phyloP scores from a whole-genome alignment of 2,888 invertebrate genomes.

The Drosophila melanosoma region DNA sequence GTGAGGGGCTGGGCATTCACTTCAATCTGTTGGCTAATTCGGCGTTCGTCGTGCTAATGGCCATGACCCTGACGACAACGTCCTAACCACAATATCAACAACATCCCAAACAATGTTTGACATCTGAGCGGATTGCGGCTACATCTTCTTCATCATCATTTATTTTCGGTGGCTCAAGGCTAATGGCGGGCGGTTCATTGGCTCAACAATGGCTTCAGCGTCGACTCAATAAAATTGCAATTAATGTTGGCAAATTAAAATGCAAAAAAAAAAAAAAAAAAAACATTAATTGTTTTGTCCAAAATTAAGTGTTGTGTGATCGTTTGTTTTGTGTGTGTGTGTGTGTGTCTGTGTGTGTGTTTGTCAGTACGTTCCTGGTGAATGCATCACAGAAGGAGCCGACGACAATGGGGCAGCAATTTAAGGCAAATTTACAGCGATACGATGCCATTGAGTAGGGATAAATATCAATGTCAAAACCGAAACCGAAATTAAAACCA shows the following conservation, averaged over 20 bases:
- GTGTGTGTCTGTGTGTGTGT: constrained; percentile 1
- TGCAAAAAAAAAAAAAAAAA: constrained; percentile 80
- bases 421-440: constrained; percentile 56
- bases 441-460: constrained; percentile 50
- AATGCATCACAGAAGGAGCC: constrained; percentile 14
- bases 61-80: constrained; percentile 52
- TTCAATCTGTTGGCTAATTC: constrained; percentile 62
- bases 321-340: constrained; percentile 5
- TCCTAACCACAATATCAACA: background rate
- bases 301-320: constrained; percentile 49
- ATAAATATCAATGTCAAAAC: constrained; percentile 18
- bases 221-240: constrained; percentile 79
- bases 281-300: constrained; percentile 80
- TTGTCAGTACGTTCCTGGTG: background rate
- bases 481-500: constrained; percentile 27
- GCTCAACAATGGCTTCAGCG: constrained; percentile 54
- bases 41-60: constrained; percentile 60
- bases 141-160: constrained; percentile 1
- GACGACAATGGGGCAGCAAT: constrained; percentile 38
- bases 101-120: background rate
- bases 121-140: background rate
- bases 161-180: constrained; percentile 55
- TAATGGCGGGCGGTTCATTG: constrained; percentile 59
- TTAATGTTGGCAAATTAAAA: constrained; percentile 80
- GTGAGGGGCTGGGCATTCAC: constrained; percentile 57